These are phyloP conservation scores for Idaea aversata DNA, from an alignment of 2,888 invertebrate species.

Conservation along the genomic window DNA sequence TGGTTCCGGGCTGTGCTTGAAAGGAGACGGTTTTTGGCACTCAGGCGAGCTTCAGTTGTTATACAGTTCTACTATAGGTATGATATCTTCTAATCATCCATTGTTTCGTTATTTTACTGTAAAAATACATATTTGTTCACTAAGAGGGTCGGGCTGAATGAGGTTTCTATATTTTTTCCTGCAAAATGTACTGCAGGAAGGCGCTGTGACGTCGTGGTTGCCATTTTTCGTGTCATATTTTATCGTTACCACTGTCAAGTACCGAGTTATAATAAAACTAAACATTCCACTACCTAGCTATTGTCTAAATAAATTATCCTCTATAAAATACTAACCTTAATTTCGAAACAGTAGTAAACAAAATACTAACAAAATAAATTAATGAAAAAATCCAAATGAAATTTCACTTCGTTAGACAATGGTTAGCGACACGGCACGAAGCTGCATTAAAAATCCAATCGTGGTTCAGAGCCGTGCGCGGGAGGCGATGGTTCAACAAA, in stretches of 20 bases:
- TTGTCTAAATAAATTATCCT: neutral
- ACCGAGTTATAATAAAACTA: slow-evolving; percentile 75
- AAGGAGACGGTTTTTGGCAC: slow-evolving; percentile 86
- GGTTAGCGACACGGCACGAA: slow-evolving; percentile 75
- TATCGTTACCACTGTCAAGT: too few relatives aligned
- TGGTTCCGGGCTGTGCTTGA: slow-evolving; percentile 93
- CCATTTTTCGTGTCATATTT: too few relatives aligned
- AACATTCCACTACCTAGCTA: neutral
- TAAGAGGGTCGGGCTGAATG: too few relatives aligned
- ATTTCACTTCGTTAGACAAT: slow-evolving; percentile 49
- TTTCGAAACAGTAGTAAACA: neutral
- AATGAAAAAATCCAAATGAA: neutral
- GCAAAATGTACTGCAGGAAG: neutral
- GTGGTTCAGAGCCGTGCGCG: slow-evolving; percentile 86
- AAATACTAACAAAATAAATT: neutral
- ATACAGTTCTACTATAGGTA: slow-evolving; percentile 83
- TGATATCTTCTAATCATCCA: too few relatives aligned
- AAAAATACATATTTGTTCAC: too few relatives aligned
- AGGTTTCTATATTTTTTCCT: too few relatives aligned
- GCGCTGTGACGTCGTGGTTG: neutral
- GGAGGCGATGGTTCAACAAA: slow-evolving; percentile 83
- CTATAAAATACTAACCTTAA: neutral
- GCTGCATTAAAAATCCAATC: slow-evolving; percentile 88
- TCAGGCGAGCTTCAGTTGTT: slow-evolving; percentile 86
- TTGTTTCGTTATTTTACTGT: too few relatives aligned